Evolutionary conservation across 2,113 vertebrate species (phyloP).

Genomic region (Nyctibius bracteatus): DNA sequence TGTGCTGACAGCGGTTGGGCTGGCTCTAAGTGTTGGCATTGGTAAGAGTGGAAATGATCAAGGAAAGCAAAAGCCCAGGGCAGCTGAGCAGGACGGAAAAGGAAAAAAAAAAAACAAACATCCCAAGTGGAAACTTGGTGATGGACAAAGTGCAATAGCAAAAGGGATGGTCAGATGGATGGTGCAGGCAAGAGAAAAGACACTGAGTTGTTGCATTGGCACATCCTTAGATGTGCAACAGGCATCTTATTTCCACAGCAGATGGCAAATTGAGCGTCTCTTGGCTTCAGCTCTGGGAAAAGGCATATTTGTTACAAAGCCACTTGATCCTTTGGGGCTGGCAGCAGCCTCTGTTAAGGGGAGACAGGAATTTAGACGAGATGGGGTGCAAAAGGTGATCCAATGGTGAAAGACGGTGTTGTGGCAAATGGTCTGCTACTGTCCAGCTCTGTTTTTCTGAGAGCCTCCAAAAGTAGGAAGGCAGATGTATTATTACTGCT

Average conservation of each 20-base stretch:
- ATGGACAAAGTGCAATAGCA: neutral
- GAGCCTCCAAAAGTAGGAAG: neutral
- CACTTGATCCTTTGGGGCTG: neutral
- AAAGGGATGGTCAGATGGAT: neutral
- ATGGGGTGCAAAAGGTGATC: neutral
- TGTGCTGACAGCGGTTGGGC: constrained; percentile 11
- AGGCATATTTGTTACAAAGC: neutral
- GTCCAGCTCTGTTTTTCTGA: neutral
- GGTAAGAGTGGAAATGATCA: neutral
- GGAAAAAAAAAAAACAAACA: neutral
- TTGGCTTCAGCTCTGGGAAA: neutral
- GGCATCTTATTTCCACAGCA: neutral
- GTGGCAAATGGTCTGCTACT: neutral
- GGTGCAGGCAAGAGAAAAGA: neutral
- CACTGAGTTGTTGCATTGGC: neutral
- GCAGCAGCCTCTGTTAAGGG: neutral
- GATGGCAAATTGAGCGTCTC: neutral
- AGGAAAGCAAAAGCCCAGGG: neutral
- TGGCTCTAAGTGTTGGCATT: neutral
- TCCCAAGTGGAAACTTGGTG: neutral
- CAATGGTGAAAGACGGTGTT: neutral
- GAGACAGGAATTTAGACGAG: neutral
- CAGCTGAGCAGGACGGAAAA: neutral
- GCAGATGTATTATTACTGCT: neutral
- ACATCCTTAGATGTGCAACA: neutral